Base-by-base conservation (phyloP, 2,888 invertebrate genomes). In the Platycnemis pennipes region DNA sequence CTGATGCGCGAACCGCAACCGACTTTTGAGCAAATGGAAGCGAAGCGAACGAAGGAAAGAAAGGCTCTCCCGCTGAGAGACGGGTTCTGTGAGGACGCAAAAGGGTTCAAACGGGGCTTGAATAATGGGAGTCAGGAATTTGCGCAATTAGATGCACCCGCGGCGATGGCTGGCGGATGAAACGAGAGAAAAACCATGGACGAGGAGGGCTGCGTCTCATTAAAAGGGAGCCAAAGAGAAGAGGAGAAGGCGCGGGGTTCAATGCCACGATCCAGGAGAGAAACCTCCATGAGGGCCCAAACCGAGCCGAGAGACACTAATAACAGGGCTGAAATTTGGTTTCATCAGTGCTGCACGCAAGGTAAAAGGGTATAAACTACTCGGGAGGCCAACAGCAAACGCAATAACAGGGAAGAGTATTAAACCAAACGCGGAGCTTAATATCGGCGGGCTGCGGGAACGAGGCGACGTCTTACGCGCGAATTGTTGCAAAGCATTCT, bases 361-460 rank as follows among this genome's bases (percentile, higher is more conserved):
- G 31, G 77, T 37, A 77, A 49, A 19, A 26, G 37, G 77, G 16
- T 5, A 77, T 37, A 77, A 11, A 13, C 13, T 37, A 37, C 77
- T 31, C 77, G 77, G 77, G 77, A 77, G 63, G 63, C 2, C 0
- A 63, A 16, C 63, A 22, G 63, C 26, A 16, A 37, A 77, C 31
- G 77, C 31, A 77, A 37, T 77, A 77, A 37, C 77, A 37, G 63
- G n/a, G 63, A 63, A 77, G 69, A 77, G 69, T 77, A 77, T 77
- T 77, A 31, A 77, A 37, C 77, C 11, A 77, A 77, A 77, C 13
- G 37, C 77, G 22, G 5, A 4, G 77, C 77, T 77, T n/a, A 22
- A 22, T 13, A 77, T 31, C 77, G 77, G 77, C 37, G 37, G 77
- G 26, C 31, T 3, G 77, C 13, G 63, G n/a, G 22, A 19, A 63